Conservation (phyloP, 2,113 vertebrate genomes). For the Rallus limicola region DNA sequence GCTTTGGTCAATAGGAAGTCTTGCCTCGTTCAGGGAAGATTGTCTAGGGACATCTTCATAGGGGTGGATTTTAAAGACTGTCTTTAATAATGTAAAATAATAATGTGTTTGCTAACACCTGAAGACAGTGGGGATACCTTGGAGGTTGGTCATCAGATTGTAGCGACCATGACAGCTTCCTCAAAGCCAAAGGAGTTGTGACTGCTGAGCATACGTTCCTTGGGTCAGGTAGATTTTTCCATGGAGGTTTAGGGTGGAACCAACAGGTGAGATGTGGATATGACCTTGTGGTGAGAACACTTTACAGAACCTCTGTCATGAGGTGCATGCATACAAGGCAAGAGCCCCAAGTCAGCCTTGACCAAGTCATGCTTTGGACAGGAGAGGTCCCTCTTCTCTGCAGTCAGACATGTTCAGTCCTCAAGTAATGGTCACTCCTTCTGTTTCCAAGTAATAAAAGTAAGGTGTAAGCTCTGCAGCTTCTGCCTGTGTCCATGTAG, state of each 20-base stretch:
- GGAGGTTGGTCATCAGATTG: neutral
- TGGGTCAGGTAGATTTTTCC: neutral
- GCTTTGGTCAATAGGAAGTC: neutral
- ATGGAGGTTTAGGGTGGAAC: neutral
- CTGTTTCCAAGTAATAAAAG: neutral
- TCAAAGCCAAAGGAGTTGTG: neutral
- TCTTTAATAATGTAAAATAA: neutral
- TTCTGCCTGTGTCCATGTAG: neutral
- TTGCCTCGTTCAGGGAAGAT: neutral
- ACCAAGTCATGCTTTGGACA: neutral
- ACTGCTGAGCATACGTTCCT: fast-evolving
- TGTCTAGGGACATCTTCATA: neutral
- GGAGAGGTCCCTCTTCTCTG: neutral
- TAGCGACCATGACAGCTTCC: neutral
- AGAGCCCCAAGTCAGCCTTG: neutral
- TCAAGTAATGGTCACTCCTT: neutral
- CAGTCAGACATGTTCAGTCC: neutral
- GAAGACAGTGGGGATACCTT: neutral
- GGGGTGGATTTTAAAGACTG: neutral
- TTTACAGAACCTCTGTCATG: neutral
- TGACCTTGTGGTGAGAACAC: neutral
- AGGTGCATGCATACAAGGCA: fast-evolving
- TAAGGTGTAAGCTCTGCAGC: neutral
- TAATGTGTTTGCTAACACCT: neutral
- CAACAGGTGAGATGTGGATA: neutral